Percentiles rank a stretch among this genome's conserved stretches.
Conservation (phyloP, 2,888 invertebrate genomes). For the Palloptera scutellata region DNA sequence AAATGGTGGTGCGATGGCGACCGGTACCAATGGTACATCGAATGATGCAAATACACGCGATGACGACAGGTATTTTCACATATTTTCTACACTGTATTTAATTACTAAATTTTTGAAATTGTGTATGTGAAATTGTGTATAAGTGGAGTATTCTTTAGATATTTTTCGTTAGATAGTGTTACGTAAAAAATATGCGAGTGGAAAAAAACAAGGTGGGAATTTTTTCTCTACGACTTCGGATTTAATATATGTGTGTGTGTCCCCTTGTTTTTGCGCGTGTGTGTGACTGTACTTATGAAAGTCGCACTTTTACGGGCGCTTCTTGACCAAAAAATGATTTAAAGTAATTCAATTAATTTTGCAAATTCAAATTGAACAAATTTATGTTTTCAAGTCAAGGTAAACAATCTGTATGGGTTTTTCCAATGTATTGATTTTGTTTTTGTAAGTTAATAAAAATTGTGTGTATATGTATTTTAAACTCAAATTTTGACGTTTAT, state of each 20-base stretch:
- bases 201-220: constrained; percentile 37
- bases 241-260: constrained; percentile 44
- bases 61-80: constrained; percentile 77
- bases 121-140: background rate
- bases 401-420: background rate
- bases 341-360: constrained; percentile 6
- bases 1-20: constrained; percentile 69
- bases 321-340: background rate
- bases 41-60: constrained; percentile 68
- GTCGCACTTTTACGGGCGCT: constrained; percentile 26
- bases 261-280: constrained; percentile 47
- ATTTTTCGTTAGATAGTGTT: constrained; percentile 25
- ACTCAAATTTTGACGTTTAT: no score
- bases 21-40: constrained; percentile 61
- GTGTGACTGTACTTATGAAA: constrained; percentile 55
- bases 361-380: background rate
- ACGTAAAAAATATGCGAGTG: constrained; percentile 27
- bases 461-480: no score
- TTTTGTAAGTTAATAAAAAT: no score
- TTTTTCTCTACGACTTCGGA: constrained; percentile 31
- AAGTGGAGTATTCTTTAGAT: constrained; percentile 29
- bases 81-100: constrained; percentile 25
- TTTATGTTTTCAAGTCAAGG: constrained; percentile 3
- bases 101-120: constrained; percentile 14
- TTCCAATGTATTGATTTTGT: background rate